phyloP scores from a whole-genome alignment of 2,888 invertebrate species.

The Orthonychiurus folsomi region DNA sequence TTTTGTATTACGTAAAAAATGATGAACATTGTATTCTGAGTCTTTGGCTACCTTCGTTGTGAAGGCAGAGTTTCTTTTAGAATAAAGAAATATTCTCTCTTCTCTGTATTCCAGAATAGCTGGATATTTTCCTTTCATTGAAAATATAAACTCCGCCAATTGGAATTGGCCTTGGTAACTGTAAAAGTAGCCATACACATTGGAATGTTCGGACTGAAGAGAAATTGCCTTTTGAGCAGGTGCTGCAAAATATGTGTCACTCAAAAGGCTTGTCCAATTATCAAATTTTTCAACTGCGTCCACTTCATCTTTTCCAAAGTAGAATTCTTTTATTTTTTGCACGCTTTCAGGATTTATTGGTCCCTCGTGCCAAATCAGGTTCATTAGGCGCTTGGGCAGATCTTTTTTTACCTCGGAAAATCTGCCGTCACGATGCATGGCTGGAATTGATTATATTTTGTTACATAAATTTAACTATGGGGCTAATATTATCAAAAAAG shows the following conservation, averaged over 20 bases:
- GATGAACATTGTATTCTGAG: no score
- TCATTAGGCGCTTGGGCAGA: no score
- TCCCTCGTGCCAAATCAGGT: conserved; percentile 3
- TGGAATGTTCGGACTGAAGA: conserved; percentile 27
- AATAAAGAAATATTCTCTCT: no score
- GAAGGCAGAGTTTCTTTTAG: no score
- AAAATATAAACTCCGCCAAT: background rate
- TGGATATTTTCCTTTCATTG: background rate
- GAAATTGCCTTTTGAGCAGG: conserved; percentile 23
- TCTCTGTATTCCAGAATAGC: background rate
- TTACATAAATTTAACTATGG: no score
- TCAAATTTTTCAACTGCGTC: conserved; percentile 23
- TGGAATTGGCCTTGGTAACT: conserved; percentile 22
- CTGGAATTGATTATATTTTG: no score
- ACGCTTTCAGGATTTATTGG: conserved; percentile 20
- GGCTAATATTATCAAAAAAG: background rate
- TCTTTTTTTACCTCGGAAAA: no score
- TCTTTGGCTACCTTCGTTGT: no score
- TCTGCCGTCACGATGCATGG: no score
- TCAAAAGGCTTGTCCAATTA: conserved; percentile 29
- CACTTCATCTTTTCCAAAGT: conserved; percentile 20
- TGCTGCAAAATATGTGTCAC: conserved; percentile 32
- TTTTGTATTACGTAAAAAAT: no score
- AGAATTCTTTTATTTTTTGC: conserved; percentile 20
- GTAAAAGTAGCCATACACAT: conserved; percentile 31